phyloP scores from a whole-genome alignment of 2,113 vertebrate genomes.

The Nipponia nippon region DNA sequence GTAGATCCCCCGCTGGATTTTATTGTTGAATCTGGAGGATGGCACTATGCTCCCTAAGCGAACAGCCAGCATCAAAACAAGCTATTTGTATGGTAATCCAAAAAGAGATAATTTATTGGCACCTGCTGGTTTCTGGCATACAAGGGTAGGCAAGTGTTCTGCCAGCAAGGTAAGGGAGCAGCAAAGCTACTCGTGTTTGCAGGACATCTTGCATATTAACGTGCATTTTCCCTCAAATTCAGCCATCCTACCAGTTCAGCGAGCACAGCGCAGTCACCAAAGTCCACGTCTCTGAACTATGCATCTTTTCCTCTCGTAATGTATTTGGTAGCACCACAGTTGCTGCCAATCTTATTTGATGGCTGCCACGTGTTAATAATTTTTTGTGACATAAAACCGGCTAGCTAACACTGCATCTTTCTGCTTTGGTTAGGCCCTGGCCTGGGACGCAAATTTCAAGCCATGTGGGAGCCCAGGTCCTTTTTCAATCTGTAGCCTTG shows the following conservation, averaged over 20 bases:
- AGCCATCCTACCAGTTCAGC: background rate
- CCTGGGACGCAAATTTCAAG: background rate
- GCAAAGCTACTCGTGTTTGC: background rate
- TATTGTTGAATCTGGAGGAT: background rate
- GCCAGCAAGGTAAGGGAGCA: background rate
- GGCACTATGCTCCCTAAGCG: background rate
- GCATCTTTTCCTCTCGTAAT: background rate
- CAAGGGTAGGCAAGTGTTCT: background rate
- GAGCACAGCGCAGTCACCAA: background rate
- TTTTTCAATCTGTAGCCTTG: fast-evolving
- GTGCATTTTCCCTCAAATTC: background rate
- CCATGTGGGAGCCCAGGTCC: background rate
- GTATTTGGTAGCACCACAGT: background rate
- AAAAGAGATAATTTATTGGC: background rate
- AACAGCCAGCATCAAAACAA: background rate
- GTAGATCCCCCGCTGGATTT: background rate
- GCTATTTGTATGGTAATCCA: background rate
- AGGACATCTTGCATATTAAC: background rate
- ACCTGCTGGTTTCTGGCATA: background rate
- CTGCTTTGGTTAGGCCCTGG: background rate
- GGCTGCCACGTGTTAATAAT: background rate
- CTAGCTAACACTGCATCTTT: background rate
- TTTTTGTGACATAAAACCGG: background rate
- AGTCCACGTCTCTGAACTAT: background rate
- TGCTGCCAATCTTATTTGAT: background rate